Conservation (phyloP, 2,797 vertebrate species). For the Mus caroli region DNA sequence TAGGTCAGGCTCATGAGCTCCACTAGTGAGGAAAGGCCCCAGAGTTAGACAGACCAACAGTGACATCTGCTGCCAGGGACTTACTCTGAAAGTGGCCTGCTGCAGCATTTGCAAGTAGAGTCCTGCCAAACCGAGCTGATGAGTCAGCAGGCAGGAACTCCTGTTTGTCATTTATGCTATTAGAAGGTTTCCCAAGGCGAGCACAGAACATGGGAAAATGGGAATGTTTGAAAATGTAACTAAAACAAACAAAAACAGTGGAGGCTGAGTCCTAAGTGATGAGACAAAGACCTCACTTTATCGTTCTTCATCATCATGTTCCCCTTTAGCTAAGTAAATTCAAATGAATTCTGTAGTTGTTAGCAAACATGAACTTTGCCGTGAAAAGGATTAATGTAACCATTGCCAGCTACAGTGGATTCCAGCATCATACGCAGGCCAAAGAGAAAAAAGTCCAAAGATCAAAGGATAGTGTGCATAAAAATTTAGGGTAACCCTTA, state of each 20-base stretch:
- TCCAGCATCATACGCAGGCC: conserved; percentile 53
- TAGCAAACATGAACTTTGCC: conserved; percentile 58
- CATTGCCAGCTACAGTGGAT: conserved; percentile 8
- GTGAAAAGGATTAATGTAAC: conserved; percentile 9
- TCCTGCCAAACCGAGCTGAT: conserved; percentile 35
- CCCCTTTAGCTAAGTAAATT: conserved; percentile 7
- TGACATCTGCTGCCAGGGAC: conserved; percentile 87
- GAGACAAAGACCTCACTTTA: conserved; percentile 3
- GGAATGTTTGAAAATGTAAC: conserved; percentile 70
- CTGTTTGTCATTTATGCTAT: conserved; percentile 66
- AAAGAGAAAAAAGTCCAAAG: background rate
- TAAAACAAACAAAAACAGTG: conserved; percentile 79
- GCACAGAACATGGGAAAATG: conserved; percentile 78
- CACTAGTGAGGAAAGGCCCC: background rate
- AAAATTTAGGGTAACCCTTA: conserved; percentile 45
- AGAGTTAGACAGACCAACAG: conserved; percentile 83
- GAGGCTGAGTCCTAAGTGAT: conserved; percentile 44
- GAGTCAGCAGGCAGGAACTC: conserved; percentile 73
- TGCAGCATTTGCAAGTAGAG: background rate
- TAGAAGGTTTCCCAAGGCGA: conserved; percentile 52
- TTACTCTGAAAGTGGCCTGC: conserved; percentile 55
- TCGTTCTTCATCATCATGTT: conserved; percentile 32
- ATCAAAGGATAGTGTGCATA: conserved; percentile 59
- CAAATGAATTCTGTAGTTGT: conserved; percentile 62
- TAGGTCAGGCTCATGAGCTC: background rate